phyloP scores from a whole-genome alignment of 2,888 invertebrate genomes.

The Caenorhabditis uteleia region DNA sequence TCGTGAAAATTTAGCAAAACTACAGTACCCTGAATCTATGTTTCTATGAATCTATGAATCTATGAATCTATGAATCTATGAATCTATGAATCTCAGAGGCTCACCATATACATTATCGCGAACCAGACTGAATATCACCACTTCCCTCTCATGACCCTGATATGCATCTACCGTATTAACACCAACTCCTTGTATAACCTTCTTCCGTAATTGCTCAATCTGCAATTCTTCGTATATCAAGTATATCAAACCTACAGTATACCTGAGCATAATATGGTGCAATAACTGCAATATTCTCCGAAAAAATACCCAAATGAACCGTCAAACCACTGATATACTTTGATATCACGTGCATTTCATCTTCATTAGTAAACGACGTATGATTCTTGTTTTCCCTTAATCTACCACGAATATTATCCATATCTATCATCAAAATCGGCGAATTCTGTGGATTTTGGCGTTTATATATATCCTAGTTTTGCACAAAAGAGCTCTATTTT shows the following conservation, averaged over 20 bases:
- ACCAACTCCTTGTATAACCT: constrained; percentile 12
- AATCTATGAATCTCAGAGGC: too few species aligned
- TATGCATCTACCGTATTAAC: constrained; percentile 45
- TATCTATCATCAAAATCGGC: constrained; percentile 30
- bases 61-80: too few species aligned
- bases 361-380: constrained; percentile 16
- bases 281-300: constrained; percentile 39
- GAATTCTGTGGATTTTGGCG: constrained; percentile 11
- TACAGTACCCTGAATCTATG: too few species aligned
- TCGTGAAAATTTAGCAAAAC: too few species aligned
- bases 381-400: constrained; percentile 6
- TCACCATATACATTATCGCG: constrained; percentile 42
- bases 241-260: too few species aligned
- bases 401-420: constrained; percentile 9
- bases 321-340: constrained; percentile 28
- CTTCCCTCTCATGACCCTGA: constrained; percentile 53
- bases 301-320: constrained; percentile 16
- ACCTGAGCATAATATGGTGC: constrained; percentile 47
- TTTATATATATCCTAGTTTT: too few species aligned
- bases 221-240: constrained; percentile 1
- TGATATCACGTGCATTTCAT: constrained; percentile 28
- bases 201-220: constrained; percentile 6
- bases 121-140: constrained; percentile 51
- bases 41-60: too few species aligned
- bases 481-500: too few species aligned